Evolutionary conservation across 2,113 vertebrate species (phyloP), one percentile per base, ranked within the genome.

Genomic region (Xerus inauris): DNA sequence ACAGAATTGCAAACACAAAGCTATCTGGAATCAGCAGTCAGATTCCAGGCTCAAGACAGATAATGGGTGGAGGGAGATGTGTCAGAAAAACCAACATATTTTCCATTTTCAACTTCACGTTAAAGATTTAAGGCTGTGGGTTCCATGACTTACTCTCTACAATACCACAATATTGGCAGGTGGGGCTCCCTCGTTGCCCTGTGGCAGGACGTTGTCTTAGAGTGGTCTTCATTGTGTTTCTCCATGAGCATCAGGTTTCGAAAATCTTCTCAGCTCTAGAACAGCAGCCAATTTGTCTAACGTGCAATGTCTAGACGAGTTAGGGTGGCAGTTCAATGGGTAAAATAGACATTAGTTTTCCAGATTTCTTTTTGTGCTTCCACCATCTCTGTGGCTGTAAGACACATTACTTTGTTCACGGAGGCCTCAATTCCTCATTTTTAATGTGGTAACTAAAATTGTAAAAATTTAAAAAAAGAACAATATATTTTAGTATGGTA

Each of bases 141-240:
- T 79, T 38, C 45, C 10, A 22, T 30, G 17, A 5, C 24, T 89
- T 80, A 13, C 13, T 59, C 71, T 19, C 3, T 5, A 8, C 9
- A 26, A 3, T 19, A 6, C 17, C 5, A 45, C 3, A 45, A 13
- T 9, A 9, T 30, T 42, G 1, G 13, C 49, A 8, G 5, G 42
- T 17, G 3, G 13, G 65, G 3, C 1, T 16, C 32, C 28, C 54
- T 64, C 10, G 20, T 1, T 32, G 24, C 32, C 57, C 30, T 62
- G 26, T 17, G 2, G 6, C 22, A 35, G 0, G 4, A 4, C 51
- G 3, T 0, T 67, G 12, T 71, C 14, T 69, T 67, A 54, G 3
- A 38, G 9, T 32, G 5, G 57, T 4, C 26, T 69, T 89, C 17
- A 35, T 30, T 28, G 3, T 38, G 26, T 64, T 89, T 87, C 49